A percentile compares a stretch with the other conserved stretches of the same genome.
Conservation (phyloP, 2,797 vertebrate species). For the Enteromius trimaculatus region DNA sequence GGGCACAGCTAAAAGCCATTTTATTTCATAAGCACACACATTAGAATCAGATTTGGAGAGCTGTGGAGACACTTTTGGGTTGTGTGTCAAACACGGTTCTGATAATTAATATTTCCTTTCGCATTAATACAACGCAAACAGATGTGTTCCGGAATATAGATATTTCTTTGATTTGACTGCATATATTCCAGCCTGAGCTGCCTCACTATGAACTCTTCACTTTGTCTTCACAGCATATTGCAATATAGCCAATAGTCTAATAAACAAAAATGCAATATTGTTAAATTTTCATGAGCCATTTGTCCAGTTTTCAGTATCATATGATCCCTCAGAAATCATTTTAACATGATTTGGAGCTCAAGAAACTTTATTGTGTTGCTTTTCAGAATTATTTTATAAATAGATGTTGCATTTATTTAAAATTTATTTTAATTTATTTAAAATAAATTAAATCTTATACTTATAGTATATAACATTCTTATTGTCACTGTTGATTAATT, state of each 20-base stretch:
- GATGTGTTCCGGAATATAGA: background rate
- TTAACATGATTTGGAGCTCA: background rate
- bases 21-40: conserved; percentile 14
- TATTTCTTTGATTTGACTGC: background rate
- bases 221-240: background rate
- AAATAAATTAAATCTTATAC: too few relatives aligned
- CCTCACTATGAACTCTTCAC: background rate
- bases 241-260: background rate
- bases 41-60: conserved; percentile 15
- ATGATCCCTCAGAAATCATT: background rate
- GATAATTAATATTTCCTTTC: background rate
- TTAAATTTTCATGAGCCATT: background rate
- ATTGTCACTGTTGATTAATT: background rate
- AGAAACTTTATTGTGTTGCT: background rate
- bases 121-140: background rate
- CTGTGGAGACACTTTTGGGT: conserved; percentile 8
- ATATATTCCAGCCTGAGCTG: background rate
- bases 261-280: background rate
- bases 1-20: conserved; percentile 21
- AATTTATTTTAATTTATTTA: too few relatives aligned
- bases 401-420: background rate
- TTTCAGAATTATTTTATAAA: background rate
- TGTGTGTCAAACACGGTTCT: background rate
- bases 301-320: background rate
- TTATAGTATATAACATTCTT: background rate